Conservation (phyloP, 2,797 vertebrate genomes). For the Sebastiscus tertius region DNA sequence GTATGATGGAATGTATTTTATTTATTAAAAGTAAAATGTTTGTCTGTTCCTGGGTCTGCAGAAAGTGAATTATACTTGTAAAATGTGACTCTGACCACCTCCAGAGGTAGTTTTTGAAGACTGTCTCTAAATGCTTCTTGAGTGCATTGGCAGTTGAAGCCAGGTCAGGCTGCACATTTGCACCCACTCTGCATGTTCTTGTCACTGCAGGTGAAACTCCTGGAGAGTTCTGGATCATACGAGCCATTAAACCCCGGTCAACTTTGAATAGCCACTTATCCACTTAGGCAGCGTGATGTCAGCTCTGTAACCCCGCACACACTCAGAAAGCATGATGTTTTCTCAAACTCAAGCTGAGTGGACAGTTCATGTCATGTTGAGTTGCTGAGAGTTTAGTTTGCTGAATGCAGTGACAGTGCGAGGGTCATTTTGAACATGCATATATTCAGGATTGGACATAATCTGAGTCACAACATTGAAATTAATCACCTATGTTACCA, state of each 20-base stretch:
- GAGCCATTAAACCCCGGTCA: conserved; percentile 25
- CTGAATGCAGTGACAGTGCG: not conserved
- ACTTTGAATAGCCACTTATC: conserved; percentile 23
- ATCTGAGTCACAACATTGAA: not conserved
- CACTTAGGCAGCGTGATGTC: conserved; percentile 17
- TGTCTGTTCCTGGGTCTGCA: not conserved
- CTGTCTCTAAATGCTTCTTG: not conserved
- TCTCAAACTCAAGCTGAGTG: not conserved
- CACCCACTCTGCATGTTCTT: conserved; percentile 16
- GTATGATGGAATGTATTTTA: not conserved
- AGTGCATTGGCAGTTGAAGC: not conserved
- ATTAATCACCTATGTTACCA: not conserved
- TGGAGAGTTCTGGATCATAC: not conserved
- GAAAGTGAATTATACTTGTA: not conserved
- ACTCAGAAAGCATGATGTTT: not conserved
- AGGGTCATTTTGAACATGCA: not conserved
- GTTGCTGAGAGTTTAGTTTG: not conserved
- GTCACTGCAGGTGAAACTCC: conserved; percentile 27
- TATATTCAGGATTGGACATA: not conserved
- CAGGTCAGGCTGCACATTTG: not conserved
- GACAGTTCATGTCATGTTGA: not conserved
- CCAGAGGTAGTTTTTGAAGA: not conserved
- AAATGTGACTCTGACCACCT: not conserved
- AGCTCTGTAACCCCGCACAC: not conserved
- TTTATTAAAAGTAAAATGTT: not conserved